phyloP scores from a whole-genome alignment of 2,797 vertebrate species.

The Synaphobranchus kaupii region DNA sequence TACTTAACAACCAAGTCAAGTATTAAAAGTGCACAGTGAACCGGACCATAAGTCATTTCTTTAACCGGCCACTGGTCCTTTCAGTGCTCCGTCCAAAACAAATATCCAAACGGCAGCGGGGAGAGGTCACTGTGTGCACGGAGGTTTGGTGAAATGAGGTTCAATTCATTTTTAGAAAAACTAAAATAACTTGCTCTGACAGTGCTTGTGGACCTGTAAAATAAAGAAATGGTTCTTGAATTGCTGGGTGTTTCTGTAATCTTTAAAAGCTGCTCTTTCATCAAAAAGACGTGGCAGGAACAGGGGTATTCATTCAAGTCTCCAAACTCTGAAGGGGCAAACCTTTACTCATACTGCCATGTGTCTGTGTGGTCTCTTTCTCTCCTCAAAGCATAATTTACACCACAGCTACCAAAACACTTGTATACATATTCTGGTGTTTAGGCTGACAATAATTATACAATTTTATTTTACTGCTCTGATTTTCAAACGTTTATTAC shows the following conservation, averaged over 20 bases:
- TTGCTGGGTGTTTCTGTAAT: not conserved
- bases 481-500: not conserved
- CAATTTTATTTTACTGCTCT: not conserved
- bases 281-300: not conserved
- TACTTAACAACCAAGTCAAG: not conserved
- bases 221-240: not conserved
- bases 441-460: not conserved
- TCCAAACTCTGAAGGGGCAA: not conserved
- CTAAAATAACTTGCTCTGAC: not conserved
- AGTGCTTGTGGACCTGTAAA: constrained; percentile 5
- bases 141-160: not conserved
- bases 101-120: not conserved
- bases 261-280: constrained; percentile 18
- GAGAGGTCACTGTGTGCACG: not conserved
- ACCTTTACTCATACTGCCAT: not conserved
- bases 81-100: not conserved
- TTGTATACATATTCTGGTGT: not conserved
- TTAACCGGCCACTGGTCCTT: not conserved
- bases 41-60: not conserved
- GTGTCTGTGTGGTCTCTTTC: not conserved
- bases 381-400: not conserved
- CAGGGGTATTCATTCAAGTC: not conserved
- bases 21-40: not conserved
- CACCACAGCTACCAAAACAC: not conserved
- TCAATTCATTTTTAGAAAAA: not conserved